Percentiles rank a stretch among this genome's conserved stretches.
Conservation (phyloP, 1,140 invertebrate genomes). For the Trissolcus basalis region DNA sequence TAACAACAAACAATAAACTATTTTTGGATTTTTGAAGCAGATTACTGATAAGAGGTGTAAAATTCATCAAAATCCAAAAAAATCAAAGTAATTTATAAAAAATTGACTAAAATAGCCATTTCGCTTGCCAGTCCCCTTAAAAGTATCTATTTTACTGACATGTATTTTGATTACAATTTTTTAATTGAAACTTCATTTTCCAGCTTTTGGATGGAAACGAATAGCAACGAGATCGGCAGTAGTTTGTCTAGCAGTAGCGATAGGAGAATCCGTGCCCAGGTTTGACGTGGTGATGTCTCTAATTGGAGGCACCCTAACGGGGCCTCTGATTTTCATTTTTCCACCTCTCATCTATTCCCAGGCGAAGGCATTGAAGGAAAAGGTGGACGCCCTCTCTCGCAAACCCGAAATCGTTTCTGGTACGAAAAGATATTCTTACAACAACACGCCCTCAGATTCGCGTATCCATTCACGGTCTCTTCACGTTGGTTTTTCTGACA, state of each 20-base stretch:
- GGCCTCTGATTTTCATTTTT: constrained; percentile 89
- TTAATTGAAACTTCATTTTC: constrained; percentile 57
- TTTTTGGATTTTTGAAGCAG: too few species aligned
- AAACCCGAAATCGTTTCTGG: constrained; percentile 58
- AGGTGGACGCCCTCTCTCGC: constrained; percentile 8
- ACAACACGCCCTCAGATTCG: constrained; percentile 58
- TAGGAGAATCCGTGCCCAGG: constrained; percentile 88
- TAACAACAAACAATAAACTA: too few species aligned
- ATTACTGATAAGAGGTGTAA: too few species aligned
- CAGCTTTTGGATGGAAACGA: constrained; percentile 88
- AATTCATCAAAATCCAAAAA: too few species aligned
- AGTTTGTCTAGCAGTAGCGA: constrained; percentile 83
- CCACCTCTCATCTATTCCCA: constrained; percentile 87
- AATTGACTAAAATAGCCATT: too few species aligned
- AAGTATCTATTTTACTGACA: too few species aligned
- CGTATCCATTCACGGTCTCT: constrained; percentile 65
- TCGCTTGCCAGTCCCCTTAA: too few species aligned
- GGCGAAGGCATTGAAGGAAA: constrained; percentile 66
- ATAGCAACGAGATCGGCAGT: constrained; percentile 84
- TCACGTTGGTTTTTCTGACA: constrained; percentile 56
- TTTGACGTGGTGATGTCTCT: constrained; percentile 94
- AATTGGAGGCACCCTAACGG: constrained; percentile 89
- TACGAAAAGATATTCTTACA: constrained; percentile 56
- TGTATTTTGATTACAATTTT: not conserved
- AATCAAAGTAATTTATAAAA: too few species aligned